These are phyloP conservation scores for Sussaba pulchella DNA, from an alignment of 2,888 invertebrate genomes.

Conservation along the genomic window DNA sequence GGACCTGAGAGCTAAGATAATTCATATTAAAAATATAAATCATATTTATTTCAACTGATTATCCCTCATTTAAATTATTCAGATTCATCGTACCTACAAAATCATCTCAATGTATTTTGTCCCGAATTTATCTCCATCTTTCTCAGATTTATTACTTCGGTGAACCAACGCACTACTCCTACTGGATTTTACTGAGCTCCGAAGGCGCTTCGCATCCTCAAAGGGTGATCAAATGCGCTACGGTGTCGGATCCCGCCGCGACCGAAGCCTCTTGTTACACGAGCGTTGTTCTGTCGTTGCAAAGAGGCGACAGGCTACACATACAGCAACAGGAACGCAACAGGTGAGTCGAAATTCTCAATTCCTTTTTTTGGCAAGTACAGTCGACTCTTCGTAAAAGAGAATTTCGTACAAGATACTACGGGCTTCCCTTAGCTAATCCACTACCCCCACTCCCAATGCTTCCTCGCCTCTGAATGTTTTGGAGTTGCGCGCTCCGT, in stretches of 20 bases:
- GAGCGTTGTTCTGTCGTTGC: constrained; percentile 75
- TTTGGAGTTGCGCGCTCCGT: no score
- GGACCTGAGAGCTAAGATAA: background rate
- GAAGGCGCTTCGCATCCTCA: constrained; percentile 76
- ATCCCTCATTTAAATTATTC: background rate
- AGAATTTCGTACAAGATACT: no score
- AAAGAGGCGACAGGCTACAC: constrained; percentile 77
- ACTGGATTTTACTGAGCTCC: constrained; percentile 79
- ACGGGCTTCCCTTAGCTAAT: no score
- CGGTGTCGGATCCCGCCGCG: constrained; percentile 75
- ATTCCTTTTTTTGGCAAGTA: no score
- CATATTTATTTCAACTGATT: no score
- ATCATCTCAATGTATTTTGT: background rate
- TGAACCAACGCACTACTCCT: constrained; percentile 77
- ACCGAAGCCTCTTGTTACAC: constrained; percentile 81
- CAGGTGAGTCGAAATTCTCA: constrained; percentile 71
- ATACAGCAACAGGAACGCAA: constrained; percentile 79
- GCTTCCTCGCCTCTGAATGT: no score
- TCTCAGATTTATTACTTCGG: constrained; percentile 81
- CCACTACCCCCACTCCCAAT: no score
- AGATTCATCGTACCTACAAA: background rate
- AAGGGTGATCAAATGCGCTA: constrained; percentile 78
- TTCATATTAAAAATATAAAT: background rate
- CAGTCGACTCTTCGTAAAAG: no score
- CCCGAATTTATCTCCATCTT: background rate